These are phyloP conservation scores for Campylomormyrus numenius DNA, from an alignment of 2,113 vertebrate genomes.

Conservation along the genomic window DNA sequence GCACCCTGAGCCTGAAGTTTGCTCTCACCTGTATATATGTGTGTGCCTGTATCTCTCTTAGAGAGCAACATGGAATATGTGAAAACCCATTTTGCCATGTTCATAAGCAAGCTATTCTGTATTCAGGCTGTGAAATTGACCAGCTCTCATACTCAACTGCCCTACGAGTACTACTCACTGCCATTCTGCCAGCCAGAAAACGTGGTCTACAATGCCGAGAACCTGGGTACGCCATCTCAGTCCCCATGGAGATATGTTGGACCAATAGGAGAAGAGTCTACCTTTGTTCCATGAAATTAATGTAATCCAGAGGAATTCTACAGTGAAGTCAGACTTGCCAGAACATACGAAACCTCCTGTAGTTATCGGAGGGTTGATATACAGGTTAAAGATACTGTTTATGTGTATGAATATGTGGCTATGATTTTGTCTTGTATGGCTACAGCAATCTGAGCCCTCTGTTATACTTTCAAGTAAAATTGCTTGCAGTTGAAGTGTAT, in stretches of 20 bases:
- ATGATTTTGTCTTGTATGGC: background rate
- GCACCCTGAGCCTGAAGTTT: background rate
- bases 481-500: background rate
- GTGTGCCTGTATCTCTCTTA: background rate
- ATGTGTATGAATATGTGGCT: background rate
- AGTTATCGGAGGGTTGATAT: background rate
- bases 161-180: slow-evolving; percentile 92
- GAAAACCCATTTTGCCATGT: background rate
- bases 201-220: slow-evolving; percentile 88
- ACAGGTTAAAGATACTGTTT: background rate
- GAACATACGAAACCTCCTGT: background rate
- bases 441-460: background rate
- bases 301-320: background rate
- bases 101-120: slow-evolving; percentile 3
- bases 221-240: slow-evolving; percentile 71
- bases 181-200: slow-evolving; percentile 80
- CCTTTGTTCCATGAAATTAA: background rate
- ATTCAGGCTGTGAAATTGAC: slow-evolving; percentile 92
- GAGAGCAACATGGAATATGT: background rate
- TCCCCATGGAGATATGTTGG: background rate
- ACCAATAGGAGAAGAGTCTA: background rate
- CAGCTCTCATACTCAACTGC: slow-evolving; percentile 91
- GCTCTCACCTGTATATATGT: background rate
- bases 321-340: background rate
- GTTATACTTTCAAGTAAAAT: background rate